Evolutionary conservation across 2,113 vertebrate genomes (phyloP), one percentile per base, ranked within the genome.

Genomic region (Nanger granti): DNA sequence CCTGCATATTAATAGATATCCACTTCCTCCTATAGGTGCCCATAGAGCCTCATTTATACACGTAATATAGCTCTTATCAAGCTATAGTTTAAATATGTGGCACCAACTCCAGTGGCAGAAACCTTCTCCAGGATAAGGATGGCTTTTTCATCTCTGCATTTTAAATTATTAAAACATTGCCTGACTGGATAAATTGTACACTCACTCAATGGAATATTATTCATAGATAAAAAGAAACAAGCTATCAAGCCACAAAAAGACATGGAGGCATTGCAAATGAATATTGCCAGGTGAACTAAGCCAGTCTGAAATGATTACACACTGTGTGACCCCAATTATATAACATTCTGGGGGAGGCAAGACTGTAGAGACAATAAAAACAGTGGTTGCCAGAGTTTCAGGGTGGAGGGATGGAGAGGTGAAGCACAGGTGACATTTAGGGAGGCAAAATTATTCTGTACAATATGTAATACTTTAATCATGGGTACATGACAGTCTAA

Each of bases 161-260:
- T 96, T 88, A 55, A 57, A 8, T 92, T 92, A 92, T 90, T 91
- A 87, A 95, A 66, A 82, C 11, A 47, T 37, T 96, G 87, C 34
- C 66, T 95, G 69, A 60, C 82, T 95, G 44, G 47, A 85, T 88
- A 89, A 76, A 85, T 37, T 82, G 13, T 80, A 69, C 37, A 84
- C 44, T 22, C 34, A 93, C 18, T 34, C 26, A 79, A 44, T 57
- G 12, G 55, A 17, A 31, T 69, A 89, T 95, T 95, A 94, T 69
- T 89, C 64, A 86, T 41, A 89, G 18, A n/a, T 44, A 69, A 82
- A 89, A 76, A 89, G 18, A 90, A 88, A 96, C 76, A 57, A 95
- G 8, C 62, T 59, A 88, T 26, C 22, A 76, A 95, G n/a, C 26
- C 66, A 94, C 64, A 26, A 87, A 95, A 95, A 89, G 34, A 86